Conservation (phyloP, 2,797 vertebrate species). For the Myotis planiceps region DNA sequence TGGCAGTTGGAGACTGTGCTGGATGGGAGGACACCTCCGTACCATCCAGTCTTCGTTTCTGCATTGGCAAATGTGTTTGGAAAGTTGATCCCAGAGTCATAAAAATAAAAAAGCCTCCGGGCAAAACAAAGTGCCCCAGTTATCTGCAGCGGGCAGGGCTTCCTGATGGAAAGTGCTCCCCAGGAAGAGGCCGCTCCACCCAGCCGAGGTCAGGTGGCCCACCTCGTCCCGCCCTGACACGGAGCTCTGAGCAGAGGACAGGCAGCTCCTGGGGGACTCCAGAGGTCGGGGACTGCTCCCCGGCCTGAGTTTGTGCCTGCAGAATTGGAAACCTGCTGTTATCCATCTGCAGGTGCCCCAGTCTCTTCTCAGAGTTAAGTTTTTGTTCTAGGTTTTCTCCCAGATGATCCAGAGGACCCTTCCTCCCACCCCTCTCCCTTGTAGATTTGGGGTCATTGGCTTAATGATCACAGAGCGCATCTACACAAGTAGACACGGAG, state of each 20-base stretch:
- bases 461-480: neutral
- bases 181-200: conserved; percentile 61
- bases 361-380: neutral
- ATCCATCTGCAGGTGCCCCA: neutral
- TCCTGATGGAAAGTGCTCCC: conserved; percentile 68
- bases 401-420: neutral
- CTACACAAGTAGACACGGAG: neutral
- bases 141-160: conserved; percentile 65
- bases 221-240: neutral
- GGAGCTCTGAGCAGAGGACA: neutral
- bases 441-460: neutral
- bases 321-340: neutral
- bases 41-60: neutral
- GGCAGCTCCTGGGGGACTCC: neutral
- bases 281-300: neutral
- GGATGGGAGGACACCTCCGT: neutral
- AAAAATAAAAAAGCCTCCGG: conserved; percentile 55
- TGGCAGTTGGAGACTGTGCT: neutral
- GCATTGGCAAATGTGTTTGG: conserved; percentile 53
- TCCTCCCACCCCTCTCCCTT: neutral
- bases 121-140: conserved; percentile 9
- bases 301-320: neutral
- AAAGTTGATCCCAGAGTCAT: conserved; percentile 58
- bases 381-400: neutral
- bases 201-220: conserved; percentile 21